A percentile compares a stretch with the other conserved stretches of the same genome.
These are phyloP conservation scores for Synanthedon andrenaeformis DNA, from an alignment of 2,888 invertebrate species.

Conservation along the genomic window DNA sequence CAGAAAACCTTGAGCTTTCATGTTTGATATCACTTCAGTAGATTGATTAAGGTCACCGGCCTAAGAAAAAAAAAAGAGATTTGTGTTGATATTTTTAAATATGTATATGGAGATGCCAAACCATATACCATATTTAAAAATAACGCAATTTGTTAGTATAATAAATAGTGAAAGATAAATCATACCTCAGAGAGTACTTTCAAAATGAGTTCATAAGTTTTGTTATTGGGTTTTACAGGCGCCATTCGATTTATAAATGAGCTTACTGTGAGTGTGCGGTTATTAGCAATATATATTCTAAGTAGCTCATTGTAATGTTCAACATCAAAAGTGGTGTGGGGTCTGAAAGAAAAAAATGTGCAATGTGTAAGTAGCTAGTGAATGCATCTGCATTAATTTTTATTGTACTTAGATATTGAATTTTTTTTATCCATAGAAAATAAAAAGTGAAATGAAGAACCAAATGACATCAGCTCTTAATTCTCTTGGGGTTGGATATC, in stretches of 20 bases:
- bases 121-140: no score
- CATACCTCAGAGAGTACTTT: slow-evolving; percentile 65
- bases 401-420: no score
- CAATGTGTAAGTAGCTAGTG: no score
- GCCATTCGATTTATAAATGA: slow-evolving; percentile 59
- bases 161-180: neutral
- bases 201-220: slow-evolving; percentile 70
- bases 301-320: slow-evolving; percentile 70
- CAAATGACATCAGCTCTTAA: no score
- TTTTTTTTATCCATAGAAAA: no score
- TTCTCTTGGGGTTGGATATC: no score
- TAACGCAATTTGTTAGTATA: no score
- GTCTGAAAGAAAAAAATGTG: slow-evolving; percentile 20
- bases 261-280: slow-evolving; percentile 41
- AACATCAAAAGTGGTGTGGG: slow-evolving; percentile 45
- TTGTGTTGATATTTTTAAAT: neutral
- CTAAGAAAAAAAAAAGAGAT: slow-evolving; percentile 18
- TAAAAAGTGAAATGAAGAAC: no score
- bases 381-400: no score
- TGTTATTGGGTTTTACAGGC: slow-evolving; percentile 51
- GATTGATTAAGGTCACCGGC: slow-evolving; percentile 70
- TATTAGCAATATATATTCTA: slow-evolving; percentile 71
- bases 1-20: slow-evolving; percentile 65
- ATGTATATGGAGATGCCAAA: neutral
- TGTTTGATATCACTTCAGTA: slow-evolving; percentile 68